These are phyloP conservation scores for Dicyrtomina minuta DNA, from an alignment of 2,888 invertebrate genomes.

Conservation along the genomic window DNA sequence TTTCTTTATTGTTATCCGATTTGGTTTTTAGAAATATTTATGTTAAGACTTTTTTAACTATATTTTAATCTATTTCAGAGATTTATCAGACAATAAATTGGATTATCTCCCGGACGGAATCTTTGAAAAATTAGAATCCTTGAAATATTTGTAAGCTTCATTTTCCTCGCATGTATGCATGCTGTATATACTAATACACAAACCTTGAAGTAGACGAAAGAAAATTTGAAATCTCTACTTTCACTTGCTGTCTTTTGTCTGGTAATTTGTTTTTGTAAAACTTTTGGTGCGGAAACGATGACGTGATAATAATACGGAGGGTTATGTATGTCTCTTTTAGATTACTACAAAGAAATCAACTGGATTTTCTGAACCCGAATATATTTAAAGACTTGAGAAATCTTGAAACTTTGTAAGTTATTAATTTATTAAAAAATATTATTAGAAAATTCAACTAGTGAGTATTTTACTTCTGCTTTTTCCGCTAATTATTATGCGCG, in stretches of 20 bases:
- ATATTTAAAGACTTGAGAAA: conserved; percentile 64
- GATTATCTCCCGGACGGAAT: conserved; percentile 67
- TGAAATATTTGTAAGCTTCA: conserved; percentile 66
- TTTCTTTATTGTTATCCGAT: too few species aligned
- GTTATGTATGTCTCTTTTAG: conserved; percentile 59
- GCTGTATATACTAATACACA: background rate
- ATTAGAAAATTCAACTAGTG: too few species aligned
- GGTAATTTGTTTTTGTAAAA: too few species aligned
- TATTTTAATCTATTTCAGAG: too few species aligned
- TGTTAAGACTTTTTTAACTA: too few species aligned
- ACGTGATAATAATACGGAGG: too few species aligned
- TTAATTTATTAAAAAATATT: background rate
- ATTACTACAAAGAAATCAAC: conserved; percentile 66
- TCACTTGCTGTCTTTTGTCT: too few species aligned
- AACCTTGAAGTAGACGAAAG: background rate
- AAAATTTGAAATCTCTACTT: background rate
- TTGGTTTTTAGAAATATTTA: conserved; percentile 3
- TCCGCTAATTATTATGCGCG: too few species aligned
- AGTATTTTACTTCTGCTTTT: too few species aligned
- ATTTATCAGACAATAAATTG: conserved; percentile 73
- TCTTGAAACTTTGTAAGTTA: conserved; percentile 64
- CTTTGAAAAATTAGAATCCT: conserved; percentile 66
- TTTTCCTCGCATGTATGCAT: conserved; percentile 30
- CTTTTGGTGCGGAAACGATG: background rate
- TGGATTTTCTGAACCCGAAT: conserved; percentile 65